Evolutionary conservation across 2,888 invertebrate genomes (phyloP).

Genomic region (Polylopha cassiicola): DNA sequence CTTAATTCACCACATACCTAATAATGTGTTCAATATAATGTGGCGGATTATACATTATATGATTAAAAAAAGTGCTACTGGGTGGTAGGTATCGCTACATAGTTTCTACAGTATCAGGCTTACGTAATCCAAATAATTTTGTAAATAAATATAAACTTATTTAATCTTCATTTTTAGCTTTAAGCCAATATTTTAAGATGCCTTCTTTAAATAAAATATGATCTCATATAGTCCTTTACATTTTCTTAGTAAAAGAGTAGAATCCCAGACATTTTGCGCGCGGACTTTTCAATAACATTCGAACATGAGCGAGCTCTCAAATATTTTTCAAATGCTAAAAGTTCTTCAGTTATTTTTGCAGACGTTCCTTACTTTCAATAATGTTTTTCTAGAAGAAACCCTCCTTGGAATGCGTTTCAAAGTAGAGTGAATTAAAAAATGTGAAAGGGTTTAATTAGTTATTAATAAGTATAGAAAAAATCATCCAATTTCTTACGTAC

Average conservation of each 20-base stretch:
- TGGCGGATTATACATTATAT: no score
- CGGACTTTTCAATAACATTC: slow-evolving; percentile 20
- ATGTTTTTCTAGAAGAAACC: slow-evolving; percentile 16
- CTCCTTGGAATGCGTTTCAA: slow-evolving; percentile 9
- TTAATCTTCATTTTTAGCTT: no score
- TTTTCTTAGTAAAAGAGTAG: slow-evolving; percentile 11
- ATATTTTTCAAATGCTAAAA: slow-evolving; percentile 21
- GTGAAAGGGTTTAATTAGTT: background rate
- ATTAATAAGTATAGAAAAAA: no score
- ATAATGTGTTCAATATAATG: no score
- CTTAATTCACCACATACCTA: no score
- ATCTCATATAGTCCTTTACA: slow-evolving; percentile 3
- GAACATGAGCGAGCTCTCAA: slow-evolving; percentile 15
- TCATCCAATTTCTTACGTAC: no score
- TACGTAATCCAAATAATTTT: no score
- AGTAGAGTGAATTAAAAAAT: background rate
- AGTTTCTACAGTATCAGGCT: no score
- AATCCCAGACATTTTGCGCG: slow-evolving; percentile 14
- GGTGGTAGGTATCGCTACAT: no score
- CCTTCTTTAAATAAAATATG: no score
- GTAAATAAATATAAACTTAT: slow-evolving; percentile 4
- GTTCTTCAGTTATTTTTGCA: slow-evolving; percentile 18
- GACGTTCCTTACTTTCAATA: slow-evolving; percentile 10
- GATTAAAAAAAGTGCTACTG: no score
- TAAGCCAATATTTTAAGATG: no score